These are phyloP conservation scores for Lycorma delicatula DNA, from an alignment of 1,140 invertebrate species.

Conservation along the genomic window DNA sequence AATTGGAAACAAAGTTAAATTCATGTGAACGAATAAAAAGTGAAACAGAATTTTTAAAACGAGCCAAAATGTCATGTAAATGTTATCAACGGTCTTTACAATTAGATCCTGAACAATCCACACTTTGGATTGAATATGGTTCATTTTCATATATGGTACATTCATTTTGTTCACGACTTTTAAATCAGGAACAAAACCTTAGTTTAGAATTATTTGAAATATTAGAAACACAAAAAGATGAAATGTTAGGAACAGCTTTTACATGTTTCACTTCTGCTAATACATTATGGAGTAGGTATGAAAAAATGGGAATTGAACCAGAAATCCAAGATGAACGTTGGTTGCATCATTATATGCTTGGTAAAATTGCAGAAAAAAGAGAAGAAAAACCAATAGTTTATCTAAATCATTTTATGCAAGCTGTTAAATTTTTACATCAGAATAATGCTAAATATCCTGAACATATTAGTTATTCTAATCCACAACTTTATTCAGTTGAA, in stretches of 20 bases:
- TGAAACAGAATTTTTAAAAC: constrained; percentile 60
- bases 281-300: constrained; percentile 27
- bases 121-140: constrained; percentile 83
- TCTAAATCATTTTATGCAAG: constrained; percentile 68
- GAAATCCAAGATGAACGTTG: constrained; percentile 68
- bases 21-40: constrained; percentile 46
- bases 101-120: constrained; percentile 57
- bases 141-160: constrained; percentile 78
- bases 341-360: constrained; percentile 87
- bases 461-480: constrained; percentile 75
- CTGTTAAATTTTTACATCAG: constrained; percentile 59
- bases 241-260: constrained; percentile 63
- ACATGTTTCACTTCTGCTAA: constrained; percentile 68
- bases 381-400: constrained; percentile 61
- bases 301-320: constrained; percentile 42
- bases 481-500: constrained; percentile 78
- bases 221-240: constrained; percentile 64
- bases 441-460: constrained; percentile 76
- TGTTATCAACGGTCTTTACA: constrained; percentile 72
- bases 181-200: constrained; percentile 56
- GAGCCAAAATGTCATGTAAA: constrained; percentile 55
- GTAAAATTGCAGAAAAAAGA: constrained; percentile 81
- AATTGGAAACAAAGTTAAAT: constrained; percentile 74
- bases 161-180: constrained; percentile 72
- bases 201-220: constrained; percentile 67